Evolutionary conservation across 64 coral and sea anemone species (phyloP), one percentile per base, ranked within the genome.

Genomic region (Acropora tenuis): DNA sequence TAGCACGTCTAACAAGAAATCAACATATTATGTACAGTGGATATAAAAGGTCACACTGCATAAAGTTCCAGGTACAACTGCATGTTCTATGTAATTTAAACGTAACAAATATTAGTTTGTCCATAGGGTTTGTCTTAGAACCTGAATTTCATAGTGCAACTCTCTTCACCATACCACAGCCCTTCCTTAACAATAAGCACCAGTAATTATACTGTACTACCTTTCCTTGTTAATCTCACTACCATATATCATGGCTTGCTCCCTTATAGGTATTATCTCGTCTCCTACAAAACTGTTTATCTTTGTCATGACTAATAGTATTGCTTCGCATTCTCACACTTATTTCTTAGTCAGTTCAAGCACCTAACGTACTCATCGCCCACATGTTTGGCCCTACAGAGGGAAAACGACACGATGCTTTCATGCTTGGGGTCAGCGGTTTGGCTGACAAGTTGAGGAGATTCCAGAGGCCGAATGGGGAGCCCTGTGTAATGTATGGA

Each of bases 401-500:
- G 52, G 52, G 52, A 10, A 55, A 55, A 55, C 52, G 52, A 55
- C 52, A 55, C 10, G 52, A 55, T 55, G 74, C 74, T 43, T 76
- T 76, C 40, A 76, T 43, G 74, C 74, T 45, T 40, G 74, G 74
- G 43, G 74, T 76, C 19, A 76, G 74, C 43, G 19, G 74, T 42
- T 42, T 76, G 8, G 17, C 74, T 76, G 40, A 76, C 5, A 76
- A 76, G 19, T 41, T 76, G 19, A 30, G 40, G 4, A 30, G 74
- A 75, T 87, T 87, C 19, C 85, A 87, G 69, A 87, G 3, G 73
- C 85, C 68, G n/a, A 50, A 46, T 16, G 85, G 85, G 47, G 72
- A 55, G 10, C 52, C 52, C 52, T 55, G 10, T 10, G 52, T 55
- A 55, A 55, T 55, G 6, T 55, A 55, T 50, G 84, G 84, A 5